These are phyloP conservation scores for Piprites chloris DNA, from an alignment of 2,113 vertebrate genomes.

Conservation along the genomic window DNA sequence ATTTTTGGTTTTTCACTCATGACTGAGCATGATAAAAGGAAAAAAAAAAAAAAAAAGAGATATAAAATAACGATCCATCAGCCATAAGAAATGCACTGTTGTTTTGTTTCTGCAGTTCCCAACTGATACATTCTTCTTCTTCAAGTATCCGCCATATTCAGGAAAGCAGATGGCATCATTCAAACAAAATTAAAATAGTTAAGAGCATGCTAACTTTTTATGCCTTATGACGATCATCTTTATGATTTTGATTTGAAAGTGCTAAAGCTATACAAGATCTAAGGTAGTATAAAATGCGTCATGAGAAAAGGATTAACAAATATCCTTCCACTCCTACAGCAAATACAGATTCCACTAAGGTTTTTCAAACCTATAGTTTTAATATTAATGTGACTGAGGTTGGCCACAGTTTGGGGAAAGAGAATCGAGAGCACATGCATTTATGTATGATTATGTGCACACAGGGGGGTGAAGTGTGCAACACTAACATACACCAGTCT, in stretches of 20 bases:
- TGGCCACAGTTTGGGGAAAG: not conserved
- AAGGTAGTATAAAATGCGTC: not conserved
- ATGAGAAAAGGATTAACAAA: not conserved
- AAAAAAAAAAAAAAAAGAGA: not conserved
- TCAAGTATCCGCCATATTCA: not conserved
- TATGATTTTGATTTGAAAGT: not conserved
- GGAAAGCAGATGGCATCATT: slow-evolving; percentile 53
- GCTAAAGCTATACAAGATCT: not conserved
- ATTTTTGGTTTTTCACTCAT: not conserved
- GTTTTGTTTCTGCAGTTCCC: not conserved
- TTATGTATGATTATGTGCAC: not conserved
- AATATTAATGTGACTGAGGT: not conserved
- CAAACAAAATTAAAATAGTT: slow-evolving; percentile 45
- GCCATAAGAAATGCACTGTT: not conserved
- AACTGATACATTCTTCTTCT: not conserved
- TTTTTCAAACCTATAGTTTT: not conserved
- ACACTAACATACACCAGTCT: not conserved
- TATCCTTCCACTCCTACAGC: not conserved
- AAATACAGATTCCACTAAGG: not conserved
- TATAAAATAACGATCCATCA: not conserved
- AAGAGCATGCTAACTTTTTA: slow-evolving; percentile 30
- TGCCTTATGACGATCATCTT: not conserved
- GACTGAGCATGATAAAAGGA: not conserved
- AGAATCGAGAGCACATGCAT: not conserved
- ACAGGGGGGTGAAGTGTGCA: not conserved